phyloP scores from a whole-genome alignment of 2,113 vertebrate species.

The Xyliphius kryptos region DNA sequence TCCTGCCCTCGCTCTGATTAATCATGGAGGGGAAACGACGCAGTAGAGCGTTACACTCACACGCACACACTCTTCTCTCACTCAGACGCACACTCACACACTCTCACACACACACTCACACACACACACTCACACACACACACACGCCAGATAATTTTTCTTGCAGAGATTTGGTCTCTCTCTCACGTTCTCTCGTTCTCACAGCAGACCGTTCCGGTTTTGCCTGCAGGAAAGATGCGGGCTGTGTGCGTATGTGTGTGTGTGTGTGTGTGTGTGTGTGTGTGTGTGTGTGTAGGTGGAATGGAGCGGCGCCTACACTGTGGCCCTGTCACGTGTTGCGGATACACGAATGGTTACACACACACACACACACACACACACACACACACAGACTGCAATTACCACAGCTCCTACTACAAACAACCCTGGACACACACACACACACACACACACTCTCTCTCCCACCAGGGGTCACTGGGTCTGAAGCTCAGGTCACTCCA shows the following conservation, averaged over 20 bases:
- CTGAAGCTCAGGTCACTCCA: constrained; percentile 39
- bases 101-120: constrained; percentile 16
- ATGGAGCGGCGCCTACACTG: constrained; percentile 50
- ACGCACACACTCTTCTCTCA: constrained; percentile 16
- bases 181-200: constrained; percentile 22
- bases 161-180: constrained; percentile 23
- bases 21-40: constrained; percentile 76
- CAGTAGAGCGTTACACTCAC: constrained; percentile 60
- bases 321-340: constrained; percentile 64
- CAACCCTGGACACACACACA: constrained; percentile 24
- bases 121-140: constrained; percentile 20
- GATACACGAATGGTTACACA: constrained; percentile 9
- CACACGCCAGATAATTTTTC: constrained; percentile 27
- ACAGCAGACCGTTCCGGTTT: constrained; percentile 59
- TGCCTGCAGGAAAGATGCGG: constrained; percentile 38
- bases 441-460: constrained; percentile 14
- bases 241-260: constrained; percentile 27
- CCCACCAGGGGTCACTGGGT: constrained; percentile 40
- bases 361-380: constrained; percentile 11
- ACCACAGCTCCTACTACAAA: not conserved
- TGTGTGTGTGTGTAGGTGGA: constrained; percentile 36
- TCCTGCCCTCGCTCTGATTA: constrained; percentile 72
- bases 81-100: constrained; percentile 23
- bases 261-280: constrained; percentile 35
- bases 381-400: constrained; percentile 21